Evolutionary conservation across 2,113 vertebrate species (phyloP).

Genomic region (Saguinus midas): DNA sequence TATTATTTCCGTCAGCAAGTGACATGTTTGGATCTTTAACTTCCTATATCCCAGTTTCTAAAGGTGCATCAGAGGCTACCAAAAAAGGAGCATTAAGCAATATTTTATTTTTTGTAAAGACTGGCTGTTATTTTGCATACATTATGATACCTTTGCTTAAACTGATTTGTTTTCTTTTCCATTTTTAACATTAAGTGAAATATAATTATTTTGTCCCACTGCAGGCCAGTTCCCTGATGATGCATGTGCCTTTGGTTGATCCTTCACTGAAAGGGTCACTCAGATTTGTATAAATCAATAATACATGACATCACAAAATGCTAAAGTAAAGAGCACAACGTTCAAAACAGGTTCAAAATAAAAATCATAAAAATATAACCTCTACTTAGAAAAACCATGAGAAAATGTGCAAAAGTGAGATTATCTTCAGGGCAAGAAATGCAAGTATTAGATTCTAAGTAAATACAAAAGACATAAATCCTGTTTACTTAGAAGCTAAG

Average conservation of each 20-base stretch:
- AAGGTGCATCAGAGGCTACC: constrained; percentile 2
- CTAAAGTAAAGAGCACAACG: constrained; percentile 19
- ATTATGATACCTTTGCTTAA: neutral
- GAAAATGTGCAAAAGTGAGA: constrained; percentile 8
- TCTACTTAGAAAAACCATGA: constrained; percentile 9
- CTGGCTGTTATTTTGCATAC: neutral
- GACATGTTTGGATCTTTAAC: constrained; percentile 67
- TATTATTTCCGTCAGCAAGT: constrained; percentile 78
- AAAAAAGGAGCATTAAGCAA: neutral
- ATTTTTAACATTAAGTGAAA: constrained; percentile 79
- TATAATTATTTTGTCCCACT: constrained; percentile 75
- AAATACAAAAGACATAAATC: neutral
- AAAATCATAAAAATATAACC: constrained; percentile 46
- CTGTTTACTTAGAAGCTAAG: neutral
- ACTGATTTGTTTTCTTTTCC: constrained; percentile 75
- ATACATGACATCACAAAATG: constrained; percentile 73
- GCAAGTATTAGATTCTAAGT: neutral
- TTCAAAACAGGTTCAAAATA: constrained; percentile 26
- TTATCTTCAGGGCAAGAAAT: constrained; percentile 21
- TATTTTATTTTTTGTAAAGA: constrained; percentile 62
- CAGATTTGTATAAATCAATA: constrained; percentile 62
- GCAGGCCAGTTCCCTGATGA: constrained; percentile 63
- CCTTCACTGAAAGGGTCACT: constrained; percentile 30
- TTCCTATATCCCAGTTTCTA: constrained; percentile 47
- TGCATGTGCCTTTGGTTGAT: constrained; percentile 75